Conservation (phyloP, 2,797 vertebrate species). For the Melanotaenia maccullochi region DNA sequence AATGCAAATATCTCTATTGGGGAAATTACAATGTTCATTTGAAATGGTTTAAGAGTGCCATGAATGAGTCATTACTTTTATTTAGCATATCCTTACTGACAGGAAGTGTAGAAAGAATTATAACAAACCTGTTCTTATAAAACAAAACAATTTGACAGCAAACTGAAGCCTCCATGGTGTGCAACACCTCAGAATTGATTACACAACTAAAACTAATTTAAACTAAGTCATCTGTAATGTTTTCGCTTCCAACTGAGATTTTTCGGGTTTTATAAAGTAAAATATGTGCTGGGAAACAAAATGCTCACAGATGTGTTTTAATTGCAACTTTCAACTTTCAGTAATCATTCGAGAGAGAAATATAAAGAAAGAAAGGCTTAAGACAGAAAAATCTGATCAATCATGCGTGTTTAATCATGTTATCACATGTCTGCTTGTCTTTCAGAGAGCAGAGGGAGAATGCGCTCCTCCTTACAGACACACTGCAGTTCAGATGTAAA, state of each 20-base stretch:
- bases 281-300: no score
- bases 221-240: background rate
- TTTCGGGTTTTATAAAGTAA: background rate
- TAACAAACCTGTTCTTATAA: background rate
- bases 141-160: background rate
- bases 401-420: background rate
- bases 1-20: background rate
- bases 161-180: background rate
- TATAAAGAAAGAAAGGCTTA: background rate
- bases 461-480: background rate
- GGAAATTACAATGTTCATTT: background rate
- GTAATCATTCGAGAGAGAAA: background rate
- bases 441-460: no score
- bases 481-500: slow-evolving; percentile 27
- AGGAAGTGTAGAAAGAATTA: background rate
- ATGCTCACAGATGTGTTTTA: no score
- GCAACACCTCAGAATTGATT: background rate
- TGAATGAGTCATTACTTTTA: background rate
- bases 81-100: background rate
- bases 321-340: background rate
- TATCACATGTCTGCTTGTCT: slow-evolving; percentile 6
- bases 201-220: background rate
- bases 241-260: background rate
- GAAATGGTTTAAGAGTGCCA: background rate
- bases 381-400: background rate